A percentile compares a stretch with the other conserved stretches of the same genome.
Conservation (phyloP, 2,113 vertebrate genomes). For the Calidris pygmaea region DNA sequence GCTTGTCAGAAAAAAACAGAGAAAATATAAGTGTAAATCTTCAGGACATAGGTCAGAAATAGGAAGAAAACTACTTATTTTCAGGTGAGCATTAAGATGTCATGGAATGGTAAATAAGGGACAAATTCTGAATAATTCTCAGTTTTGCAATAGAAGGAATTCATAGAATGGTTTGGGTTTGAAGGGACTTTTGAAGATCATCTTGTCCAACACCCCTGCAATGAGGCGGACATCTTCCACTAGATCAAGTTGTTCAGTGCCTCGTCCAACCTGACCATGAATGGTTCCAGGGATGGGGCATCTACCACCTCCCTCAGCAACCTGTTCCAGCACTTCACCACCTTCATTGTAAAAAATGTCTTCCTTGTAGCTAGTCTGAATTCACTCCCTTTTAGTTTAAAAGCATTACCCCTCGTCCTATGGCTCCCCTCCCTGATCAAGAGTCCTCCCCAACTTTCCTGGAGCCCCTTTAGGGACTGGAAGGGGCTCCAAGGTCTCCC, state of each 20-base stretch:
- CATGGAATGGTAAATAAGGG: not conserved
- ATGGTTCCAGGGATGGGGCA: not conserved
- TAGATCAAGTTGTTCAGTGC: not conserved
- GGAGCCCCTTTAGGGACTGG: not conserved
- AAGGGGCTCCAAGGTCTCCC: not conserved
- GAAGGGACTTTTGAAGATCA: not conserved
- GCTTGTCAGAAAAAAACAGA: not conserved
- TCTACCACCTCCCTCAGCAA: not conserved
- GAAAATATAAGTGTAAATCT: not conserved
- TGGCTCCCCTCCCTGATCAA: no score
- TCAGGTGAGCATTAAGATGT: not conserved
- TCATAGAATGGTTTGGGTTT: not conserved
- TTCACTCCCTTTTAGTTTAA: not conserved
- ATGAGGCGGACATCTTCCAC: not conserved
- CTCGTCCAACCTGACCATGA: not conserved
- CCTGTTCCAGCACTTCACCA: not conserved
- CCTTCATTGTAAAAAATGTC: rapidly evolving
- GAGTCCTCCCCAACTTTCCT: not conserved
- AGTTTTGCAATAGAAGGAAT: not conserved
- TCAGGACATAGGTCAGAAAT: not conserved
- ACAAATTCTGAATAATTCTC: not conserved
- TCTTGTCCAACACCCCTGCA: not conserved
- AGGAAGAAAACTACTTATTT: not conserved
- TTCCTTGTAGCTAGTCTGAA: not conserved
- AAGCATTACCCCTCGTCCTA: not conserved